Percentiles rank a stretch among this genome's conserved stretches.
Conservation (phyloP, 2,888 invertebrate genomes). For the Sclerodermus sp. region DNA sequence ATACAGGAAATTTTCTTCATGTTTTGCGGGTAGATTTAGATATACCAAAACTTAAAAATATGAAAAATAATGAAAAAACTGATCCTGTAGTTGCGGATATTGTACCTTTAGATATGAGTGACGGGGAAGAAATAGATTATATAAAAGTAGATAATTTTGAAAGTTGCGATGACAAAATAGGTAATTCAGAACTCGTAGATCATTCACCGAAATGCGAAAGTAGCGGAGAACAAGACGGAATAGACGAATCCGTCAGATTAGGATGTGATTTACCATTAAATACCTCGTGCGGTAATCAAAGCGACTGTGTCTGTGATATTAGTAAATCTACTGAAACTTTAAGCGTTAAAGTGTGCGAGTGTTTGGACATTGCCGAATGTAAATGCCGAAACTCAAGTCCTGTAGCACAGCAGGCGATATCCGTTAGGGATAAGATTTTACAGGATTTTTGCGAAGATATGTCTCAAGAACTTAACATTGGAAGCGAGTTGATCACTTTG, state of each 20-base stretch:
- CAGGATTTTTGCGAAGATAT: constrained; percentile 55
- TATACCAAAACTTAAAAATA: constrained; percentile 43
- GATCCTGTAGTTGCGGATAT: constrained; percentile 44
- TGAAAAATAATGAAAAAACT: constrained; percentile 49
- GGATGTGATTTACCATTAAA: constrained; percentile 37
- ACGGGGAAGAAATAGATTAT: constrained; percentile 45
- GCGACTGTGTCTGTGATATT: constrained; percentile 50
- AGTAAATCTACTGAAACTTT: constrained; percentile 41
- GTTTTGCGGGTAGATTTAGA: constrained; percentile 68
- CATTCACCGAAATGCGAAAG: constrained; percentile 45
- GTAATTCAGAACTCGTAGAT: constrained; percentile 37
- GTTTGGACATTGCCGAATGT: constrained; percentile 38
- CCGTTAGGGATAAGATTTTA: constrained; percentile 53
- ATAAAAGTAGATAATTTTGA: constrained; percentile 44
- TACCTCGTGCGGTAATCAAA: constrained; percentile 47
- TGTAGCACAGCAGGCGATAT: constrained; percentile 40
- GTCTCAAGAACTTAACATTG: constrained; percentile 52
- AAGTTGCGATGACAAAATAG: constrained; percentile 41
- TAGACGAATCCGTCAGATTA: constrained; percentile 39
- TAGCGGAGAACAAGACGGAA: constrained; percentile 29
- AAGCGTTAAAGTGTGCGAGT: constrained; percentile 41
- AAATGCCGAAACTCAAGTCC: constrained; percentile 33
- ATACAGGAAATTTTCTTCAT: constrained; percentile 84
- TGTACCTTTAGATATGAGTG: constrained; percentile 46
- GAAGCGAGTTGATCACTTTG: constrained; percentile 51